Conservation (phyloP, 2,888 invertebrate species). For the Psylliodes chrysocephalus region DNA sequence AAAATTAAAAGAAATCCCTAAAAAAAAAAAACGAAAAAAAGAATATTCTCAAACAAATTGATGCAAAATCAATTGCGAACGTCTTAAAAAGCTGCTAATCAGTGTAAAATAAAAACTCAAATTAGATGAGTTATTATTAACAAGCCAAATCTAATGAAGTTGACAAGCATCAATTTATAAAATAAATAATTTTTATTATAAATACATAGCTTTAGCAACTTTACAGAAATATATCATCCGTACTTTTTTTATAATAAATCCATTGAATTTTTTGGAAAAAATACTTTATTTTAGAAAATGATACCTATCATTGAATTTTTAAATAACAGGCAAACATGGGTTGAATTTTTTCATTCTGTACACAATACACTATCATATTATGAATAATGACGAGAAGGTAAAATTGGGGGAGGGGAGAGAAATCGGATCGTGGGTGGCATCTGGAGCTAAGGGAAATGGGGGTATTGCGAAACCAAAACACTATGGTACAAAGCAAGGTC, state of each 20-base stretch:
- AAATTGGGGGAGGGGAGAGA: constrained; percentile 30
- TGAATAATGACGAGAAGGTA: constrained; percentile 43
- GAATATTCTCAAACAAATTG: constrained; percentile 31
- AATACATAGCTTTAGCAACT: neutral
- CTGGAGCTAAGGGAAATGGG: constrained; percentile 26
- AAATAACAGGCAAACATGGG: constrained; percentile 50
- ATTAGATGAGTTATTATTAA: constrained; percentile 32
- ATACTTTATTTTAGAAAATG: neutral
- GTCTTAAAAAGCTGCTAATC: constrained; percentile 50
- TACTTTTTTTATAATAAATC: neutral
- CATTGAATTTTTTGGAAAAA: neutral
- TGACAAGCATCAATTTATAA: neutral
- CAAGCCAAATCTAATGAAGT: constrained; percentile 37
- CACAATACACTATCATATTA: constrained; percentile 54
- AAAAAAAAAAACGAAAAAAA: constrained; percentile 19
- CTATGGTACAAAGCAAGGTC: constrained; percentile 72
- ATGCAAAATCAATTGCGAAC: constrained; percentile 48
- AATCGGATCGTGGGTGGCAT: no score
- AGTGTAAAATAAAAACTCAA: constrained; percentile 47
- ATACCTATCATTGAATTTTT: constrained; percentile 12
- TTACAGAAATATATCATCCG: neutral
- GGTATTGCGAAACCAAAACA: constrained; percentile 57
- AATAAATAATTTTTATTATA: neutral
- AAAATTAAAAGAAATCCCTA: constrained; percentile 9
- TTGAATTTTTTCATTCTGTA: constrained; percentile 50